Conservation (phyloP, 2,888 invertebrate species). For the Drosophila basisetae region DNA sequence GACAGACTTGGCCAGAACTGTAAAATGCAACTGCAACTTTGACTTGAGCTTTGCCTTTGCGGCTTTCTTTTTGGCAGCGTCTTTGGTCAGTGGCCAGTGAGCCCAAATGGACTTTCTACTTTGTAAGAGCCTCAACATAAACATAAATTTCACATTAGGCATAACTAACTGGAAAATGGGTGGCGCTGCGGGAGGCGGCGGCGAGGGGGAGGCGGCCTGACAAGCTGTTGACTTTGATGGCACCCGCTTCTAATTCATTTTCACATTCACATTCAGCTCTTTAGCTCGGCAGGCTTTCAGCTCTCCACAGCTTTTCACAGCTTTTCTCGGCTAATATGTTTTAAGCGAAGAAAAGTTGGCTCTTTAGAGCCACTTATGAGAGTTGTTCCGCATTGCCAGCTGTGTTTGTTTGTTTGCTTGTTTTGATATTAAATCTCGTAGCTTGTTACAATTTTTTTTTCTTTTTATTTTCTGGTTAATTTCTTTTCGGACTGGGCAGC, state of each 20-base stretch:
- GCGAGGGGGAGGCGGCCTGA: slow-evolving; percentile 1
- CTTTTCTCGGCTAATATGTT: slow-evolving; percentile 53
- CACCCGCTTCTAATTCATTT: slow-evolving; percentile 66
- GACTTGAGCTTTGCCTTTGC: slow-evolving; percentile 1
- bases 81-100: slow-evolving; percentile 9
- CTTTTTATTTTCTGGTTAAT: slow-evolving; percentile 18
- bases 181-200: neutral
- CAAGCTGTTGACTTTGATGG: slow-evolving; percentile 61
- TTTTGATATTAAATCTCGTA: slow-evolving; percentile 18
- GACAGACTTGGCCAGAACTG: slow-evolving; percentile 34
- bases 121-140: slow-evolving; percentile 50
- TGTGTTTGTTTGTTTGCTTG: slow-evolving; percentile 17
- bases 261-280: slow-evolving; percentile 62
- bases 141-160: slow-evolving; percentile 80
- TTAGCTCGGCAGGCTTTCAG: slow-evolving; percentile 47
- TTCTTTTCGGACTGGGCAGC: slow-evolving; percentile 52
- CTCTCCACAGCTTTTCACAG: slow-evolving; percentile 28
- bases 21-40: slow-evolving; percentile 49
- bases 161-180: slow-evolving; percentile 35
- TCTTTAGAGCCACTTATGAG: slow-evolving; percentile 29
- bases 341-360: slow-evolving; percentile 54
- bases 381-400: slow-evolving; percentile 66
- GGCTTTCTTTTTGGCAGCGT: slow-evolving; percentile 63
- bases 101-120: slow-evolving; percentile 72
- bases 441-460: slow-evolving; percentile 47